These are phyloP conservation scores for human DNA, from an alignment of 2,113 vertebrate species.

Conservation along the genomic window DNA sequence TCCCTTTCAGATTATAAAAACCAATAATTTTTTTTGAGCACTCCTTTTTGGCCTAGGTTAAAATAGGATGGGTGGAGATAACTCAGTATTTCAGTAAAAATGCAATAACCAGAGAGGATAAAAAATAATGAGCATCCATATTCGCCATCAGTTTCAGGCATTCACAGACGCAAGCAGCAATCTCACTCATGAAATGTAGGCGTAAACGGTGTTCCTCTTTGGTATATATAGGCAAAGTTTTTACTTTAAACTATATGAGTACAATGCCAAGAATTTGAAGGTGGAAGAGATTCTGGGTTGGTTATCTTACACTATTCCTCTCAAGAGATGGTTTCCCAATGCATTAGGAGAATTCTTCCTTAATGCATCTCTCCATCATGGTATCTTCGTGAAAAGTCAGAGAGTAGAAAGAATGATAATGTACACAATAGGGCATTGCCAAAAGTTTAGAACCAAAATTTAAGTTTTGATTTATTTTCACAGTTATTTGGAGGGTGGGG, in stretches of 20 bases:
- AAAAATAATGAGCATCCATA: background rate
- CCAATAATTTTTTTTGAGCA: background rate
- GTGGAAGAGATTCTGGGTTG: background rate
- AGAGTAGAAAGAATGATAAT: background rate
- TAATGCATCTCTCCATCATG: background rate
- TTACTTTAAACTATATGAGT: background rate
- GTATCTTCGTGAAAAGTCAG: background rate
- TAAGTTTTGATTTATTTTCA: background rate
- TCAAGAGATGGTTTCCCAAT: fast-evolving
- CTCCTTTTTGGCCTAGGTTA: background rate
- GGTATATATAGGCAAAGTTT: background rate
- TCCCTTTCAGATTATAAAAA: background rate
- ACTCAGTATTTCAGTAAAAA: background rate
- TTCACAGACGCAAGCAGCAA: background rate
- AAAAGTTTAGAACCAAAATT: background rate
- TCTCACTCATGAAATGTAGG: background rate
- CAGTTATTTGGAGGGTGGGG: background rate
- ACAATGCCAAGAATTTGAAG: background rate
- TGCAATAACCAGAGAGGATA: background rate
- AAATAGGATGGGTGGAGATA: background rate
- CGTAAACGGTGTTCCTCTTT: background rate
- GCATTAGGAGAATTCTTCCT: background rate
- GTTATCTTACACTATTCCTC: background rate
- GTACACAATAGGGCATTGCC: background rate
- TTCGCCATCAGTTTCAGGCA: background rate